phyloP scores from a whole-genome alignment of 2,888 invertebrate species.

The Acanthacorydalis orientalis region DNA sequence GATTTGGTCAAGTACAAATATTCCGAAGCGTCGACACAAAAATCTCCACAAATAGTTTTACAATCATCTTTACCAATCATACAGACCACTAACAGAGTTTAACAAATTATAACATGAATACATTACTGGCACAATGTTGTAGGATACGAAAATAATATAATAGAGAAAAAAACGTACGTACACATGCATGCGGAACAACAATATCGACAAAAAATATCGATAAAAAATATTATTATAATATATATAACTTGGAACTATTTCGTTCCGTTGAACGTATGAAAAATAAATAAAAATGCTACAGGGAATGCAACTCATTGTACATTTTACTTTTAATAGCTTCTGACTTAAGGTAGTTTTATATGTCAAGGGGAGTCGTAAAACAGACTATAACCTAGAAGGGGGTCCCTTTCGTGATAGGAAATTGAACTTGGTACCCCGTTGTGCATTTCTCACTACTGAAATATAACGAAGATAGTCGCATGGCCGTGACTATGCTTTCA shows the following conservation, averaged over 20 bases:
- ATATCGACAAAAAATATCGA: background rate
- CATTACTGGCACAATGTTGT: too few relatives aligned
- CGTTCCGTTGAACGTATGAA: background rate
- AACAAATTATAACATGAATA: too few relatives aligned
- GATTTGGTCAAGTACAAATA: too few relatives aligned
- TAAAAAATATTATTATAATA: background rate
- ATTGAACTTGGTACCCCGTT: constrained; percentile 8
- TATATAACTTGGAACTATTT: background rate
- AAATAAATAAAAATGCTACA: background rate
- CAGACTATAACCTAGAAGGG: constrained; percentile 1
- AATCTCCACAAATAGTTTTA: too few relatives aligned
- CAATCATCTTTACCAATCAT: too few relatives aligned
- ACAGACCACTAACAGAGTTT: too few relatives aligned
- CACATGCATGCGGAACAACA: background rate
- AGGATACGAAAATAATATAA: too few relatives aligned
- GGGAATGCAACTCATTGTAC: background rate
- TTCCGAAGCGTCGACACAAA: too few relatives aligned
- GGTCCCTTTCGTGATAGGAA: constrained; percentile 2
- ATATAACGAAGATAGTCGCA: background rate
- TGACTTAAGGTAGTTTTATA: background rate
- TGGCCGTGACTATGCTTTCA: too few relatives aligned
- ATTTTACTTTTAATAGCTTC: background rate
- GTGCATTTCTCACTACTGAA: constrained; percentile 8
- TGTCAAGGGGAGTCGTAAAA: background rate
- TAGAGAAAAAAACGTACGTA: too few relatives aligned